Evolutionary conservation across 1,140 invertebrate genomes (phyloP), one percentile per base, ranked within the genome.

Genomic region (Maniola jurtina): DNA sequence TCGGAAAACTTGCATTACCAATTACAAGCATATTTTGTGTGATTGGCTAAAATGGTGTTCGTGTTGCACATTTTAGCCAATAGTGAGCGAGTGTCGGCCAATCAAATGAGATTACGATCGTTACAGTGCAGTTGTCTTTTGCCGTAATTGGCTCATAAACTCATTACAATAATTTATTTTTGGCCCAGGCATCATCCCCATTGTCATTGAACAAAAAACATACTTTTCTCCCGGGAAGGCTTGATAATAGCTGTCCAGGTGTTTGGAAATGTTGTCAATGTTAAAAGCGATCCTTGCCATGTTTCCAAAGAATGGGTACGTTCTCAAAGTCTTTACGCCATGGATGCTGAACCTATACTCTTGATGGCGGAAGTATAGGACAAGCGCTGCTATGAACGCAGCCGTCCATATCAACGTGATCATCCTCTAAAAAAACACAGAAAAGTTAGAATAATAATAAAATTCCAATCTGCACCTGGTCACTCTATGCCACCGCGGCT

Each of bases 301-400:
- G 56, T 81, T 77, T 2, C 81, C 83, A 9, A 84, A 15, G 0
- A 77, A 6, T 0, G 81, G 80, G 5, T 80, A 2, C 0, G 72
- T 65, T 0, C 50, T 66, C 2, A 71, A 15, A 34, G 65, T 16
- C 45, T 79, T 77, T 1, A 86, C 77, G 0, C 76, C 84, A 66
- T 65, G 34, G 0, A 57, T 59, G 33, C 63, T 73, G 69, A 84
- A 86, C n/a, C 64, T 68, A 73, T 71, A 68, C 79, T 0, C 54
- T 15, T 16, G n/a, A n/a, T 80, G 64, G 0, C 73, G 61, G n/a
- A 71, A 65, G 65, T 80, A 81, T 5, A 82, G 57, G n/a, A 48
- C 7, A 6, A 75, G 0, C 0, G 70, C 72, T 13, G 61, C 65
- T 6, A 70, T 14, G 2, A 80, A 9, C 0, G 71, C 73, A 2